These are phyloP conservation scores for Gallinago stenura DNA, from an alignment of 2,797 vertebrate genomes.

Conservation along the genomic window DNA sequence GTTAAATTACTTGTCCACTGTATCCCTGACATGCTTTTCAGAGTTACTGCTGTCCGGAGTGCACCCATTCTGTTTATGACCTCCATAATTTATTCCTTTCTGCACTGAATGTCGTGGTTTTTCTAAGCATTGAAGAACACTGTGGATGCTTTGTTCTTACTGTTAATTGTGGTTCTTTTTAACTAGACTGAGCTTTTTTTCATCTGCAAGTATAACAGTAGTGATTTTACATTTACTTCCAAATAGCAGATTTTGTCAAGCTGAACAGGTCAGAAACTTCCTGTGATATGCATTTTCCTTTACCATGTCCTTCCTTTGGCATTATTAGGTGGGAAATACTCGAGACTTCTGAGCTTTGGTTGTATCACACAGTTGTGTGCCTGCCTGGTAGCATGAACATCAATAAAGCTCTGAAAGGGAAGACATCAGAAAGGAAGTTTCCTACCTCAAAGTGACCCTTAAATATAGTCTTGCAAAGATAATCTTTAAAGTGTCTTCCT, in stretches of 20 bases:
- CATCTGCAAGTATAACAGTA: neutral
- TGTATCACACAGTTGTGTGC: neutral
- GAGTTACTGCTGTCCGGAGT: neutral
- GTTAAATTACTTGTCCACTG: neutral
- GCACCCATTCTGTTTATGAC: neutral
- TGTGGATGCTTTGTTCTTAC: neutral
- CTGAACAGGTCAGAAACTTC: neutral
- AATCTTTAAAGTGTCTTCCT: neutral
- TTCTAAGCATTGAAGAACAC: neutral
- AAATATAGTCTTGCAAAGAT: neutral
- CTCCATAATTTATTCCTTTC: constrained; percentile 17
- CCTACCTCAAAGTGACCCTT: neutral
- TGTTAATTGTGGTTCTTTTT: neutral
- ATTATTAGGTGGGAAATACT: neutral
- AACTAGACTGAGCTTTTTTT: neutral
- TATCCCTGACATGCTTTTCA: neutral
- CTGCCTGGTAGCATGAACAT: neutral
- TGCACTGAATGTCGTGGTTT: neutral
- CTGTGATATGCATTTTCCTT: neutral
- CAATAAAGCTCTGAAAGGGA: neutral
- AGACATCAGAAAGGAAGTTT: neutral
- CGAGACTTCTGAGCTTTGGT: neutral
- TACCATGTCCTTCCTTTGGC: neutral
- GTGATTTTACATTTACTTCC: neutral
- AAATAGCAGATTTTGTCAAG: neutral